A percentile compares a stretch with the other conserved stretches of the same genome.
Conservation (phyloP, 2,888 invertebrate species). For the Drosophila pegasa region DNA sequence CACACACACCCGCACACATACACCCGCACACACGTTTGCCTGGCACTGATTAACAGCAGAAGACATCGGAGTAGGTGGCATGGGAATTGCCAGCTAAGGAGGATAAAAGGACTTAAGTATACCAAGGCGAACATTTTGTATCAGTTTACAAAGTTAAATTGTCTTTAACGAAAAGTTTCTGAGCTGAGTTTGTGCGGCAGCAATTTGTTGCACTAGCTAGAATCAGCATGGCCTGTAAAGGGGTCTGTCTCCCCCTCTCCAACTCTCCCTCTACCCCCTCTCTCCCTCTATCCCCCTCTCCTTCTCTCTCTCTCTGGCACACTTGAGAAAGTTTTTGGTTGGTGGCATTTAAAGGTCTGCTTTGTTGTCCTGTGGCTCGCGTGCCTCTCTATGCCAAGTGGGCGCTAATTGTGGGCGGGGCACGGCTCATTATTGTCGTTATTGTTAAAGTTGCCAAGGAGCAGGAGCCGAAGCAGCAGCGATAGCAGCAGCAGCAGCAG, state of each 20-base stretch:
- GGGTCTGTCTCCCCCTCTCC: constrained; percentile 36
- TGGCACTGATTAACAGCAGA: constrained; percentile 13
- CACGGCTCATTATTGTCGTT: constrained; percentile 70
- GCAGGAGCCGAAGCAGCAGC: constrained; percentile 17
- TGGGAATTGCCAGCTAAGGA: constrained; percentile 39
- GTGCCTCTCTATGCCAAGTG: constrained; percentile 14
- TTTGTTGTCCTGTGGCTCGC: constrained; percentile 28
- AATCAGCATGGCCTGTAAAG: constrained; percentile 41
- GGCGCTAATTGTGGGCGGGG: constrained; percentile 39
- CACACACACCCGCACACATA: constrained; percentile 16
- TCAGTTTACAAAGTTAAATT: constrained; percentile 80
- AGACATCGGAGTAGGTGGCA: background rate
- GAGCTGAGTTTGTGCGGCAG: constrained; percentile 51
- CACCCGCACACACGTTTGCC: constrained; percentile 10
- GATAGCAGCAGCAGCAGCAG: constrained; percentile 1
- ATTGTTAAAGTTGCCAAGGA: constrained; percentile 57
- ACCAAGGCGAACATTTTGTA: constrained; percentile 75
- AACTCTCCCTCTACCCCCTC: constrained; percentile 2
- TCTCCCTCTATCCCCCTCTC: too few relatives aligned
- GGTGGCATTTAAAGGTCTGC: constrained; percentile 43
- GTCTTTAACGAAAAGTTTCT: constrained; percentile 76
- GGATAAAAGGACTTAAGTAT: constrained; percentile 67
- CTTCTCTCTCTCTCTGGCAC: background rate
- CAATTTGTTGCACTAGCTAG: constrained; percentile 64
- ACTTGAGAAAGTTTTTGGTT: constrained; percentile 49